Conservation (phyloP, 2,888 invertebrate genomes). For the Coleophora deauratella region DNA sequence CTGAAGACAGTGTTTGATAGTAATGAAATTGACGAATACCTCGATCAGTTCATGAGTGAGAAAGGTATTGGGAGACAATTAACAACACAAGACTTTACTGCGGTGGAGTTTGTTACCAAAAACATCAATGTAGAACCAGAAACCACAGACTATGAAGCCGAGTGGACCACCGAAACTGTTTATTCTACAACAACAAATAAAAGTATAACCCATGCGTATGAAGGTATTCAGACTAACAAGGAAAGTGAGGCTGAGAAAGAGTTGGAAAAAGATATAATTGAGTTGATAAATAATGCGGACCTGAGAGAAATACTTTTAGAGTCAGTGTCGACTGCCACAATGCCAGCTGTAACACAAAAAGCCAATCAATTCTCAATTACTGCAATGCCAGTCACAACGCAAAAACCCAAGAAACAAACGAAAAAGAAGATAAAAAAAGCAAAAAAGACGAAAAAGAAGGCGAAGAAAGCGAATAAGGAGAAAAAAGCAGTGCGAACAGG, state of each 20-base stretch:
- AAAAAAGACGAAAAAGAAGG: no score
- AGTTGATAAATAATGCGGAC: conserved; percentile 31
- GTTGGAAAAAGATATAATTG: conserved; percentile 18
- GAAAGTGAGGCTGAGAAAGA: conserved; percentile 2
- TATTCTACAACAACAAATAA: no score
- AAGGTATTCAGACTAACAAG: not conserved
- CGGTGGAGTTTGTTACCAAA: no score
- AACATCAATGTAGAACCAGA: no score
- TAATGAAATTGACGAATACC: conserved; percentile 26
- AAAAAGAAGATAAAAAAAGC: no score
- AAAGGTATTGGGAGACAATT: not conserved
- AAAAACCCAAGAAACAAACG: no score
- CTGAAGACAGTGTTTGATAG: conserved; percentile 35
- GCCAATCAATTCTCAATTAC: not conserved
- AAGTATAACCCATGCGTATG: not conserved
- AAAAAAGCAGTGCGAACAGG: no score
- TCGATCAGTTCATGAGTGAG: conserved; percentile 8
- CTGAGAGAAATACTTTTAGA: conserved; percentile 15
- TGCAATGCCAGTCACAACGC: not conserved
- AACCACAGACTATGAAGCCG: no score
- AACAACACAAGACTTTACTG: no score
- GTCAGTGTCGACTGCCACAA: not conserved
- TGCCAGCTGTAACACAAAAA: not conserved
- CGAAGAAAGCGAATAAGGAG: no score
- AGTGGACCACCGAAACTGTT: no score